Base-by-base conservation (phyloP, 2,797 vertebrate genomes). In the Bovichtus diacanthus region DNA sequence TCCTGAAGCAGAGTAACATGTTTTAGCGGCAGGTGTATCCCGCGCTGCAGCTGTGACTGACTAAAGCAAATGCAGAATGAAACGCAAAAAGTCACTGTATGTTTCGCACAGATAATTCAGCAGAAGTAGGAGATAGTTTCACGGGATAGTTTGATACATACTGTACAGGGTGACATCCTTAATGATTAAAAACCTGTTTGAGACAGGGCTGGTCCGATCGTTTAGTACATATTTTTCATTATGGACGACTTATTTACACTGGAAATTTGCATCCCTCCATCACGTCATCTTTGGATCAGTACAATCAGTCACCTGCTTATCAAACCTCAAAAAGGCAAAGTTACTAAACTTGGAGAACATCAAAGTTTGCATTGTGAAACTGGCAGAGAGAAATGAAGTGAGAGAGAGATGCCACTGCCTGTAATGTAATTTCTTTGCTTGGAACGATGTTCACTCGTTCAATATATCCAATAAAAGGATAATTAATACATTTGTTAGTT, bases 251-350 rank as follows among this genome's bases (percentile, higher is more conserved):
- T 83, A 76, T 85, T 84, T 31, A 82, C 58, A 85, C 23, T 39
- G 0, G 0, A 34, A n/a, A 15, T 25, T 1, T 21, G 5, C 19
- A 51, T 31, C 49, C 65, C 9, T 29, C n/a, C 53, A 15, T 41
- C 3, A 21, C 12, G 60, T 86, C 15, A 43, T 87, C 75, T 91
- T 88, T 84, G 78, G 81, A 86, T 38, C 47, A 76, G 56, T 41
- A 78, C 73, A 78, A 74, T 76, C 74, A 41, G 12, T 47, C 47
- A 36, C 71, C 49, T 76, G 55, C 56, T 61, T 43, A 83, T 73
- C 58, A 56, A 23, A 81, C 25, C 11, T 44, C 38, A 10, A 46
- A 19, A 39, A 7, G 4, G 51, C 29, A 27, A 65, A 46, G 23
- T 36, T 56, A 55, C 51, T 46, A 3, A 50, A 69, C 56, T 11